Conservation (phyloP, 1,140 invertebrate genomes). For the Brachionus koreanus region DNA sequence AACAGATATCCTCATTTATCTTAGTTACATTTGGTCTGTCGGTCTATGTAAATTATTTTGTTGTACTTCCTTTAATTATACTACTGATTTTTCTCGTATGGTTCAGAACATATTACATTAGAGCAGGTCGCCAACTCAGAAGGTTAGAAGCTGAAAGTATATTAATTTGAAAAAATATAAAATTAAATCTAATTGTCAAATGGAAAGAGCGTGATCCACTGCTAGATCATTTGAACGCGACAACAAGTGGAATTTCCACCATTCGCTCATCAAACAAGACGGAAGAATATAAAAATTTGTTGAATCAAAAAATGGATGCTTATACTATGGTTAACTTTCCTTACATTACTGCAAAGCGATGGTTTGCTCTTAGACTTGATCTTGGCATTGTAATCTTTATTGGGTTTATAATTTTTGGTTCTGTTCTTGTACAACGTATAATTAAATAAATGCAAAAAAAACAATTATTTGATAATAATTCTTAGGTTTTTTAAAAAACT, state of each 20-base stretch:
- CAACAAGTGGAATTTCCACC: background rate
- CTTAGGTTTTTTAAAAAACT: background rate
- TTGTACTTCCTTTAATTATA: background rate
- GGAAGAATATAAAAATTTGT: background rate
- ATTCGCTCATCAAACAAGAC: background rate
- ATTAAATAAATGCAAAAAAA: background rate
- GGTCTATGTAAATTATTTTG: background rate
- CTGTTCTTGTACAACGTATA: background rate
- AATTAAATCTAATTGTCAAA: background rate
- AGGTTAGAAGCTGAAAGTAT: background rate
- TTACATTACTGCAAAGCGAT: background rate
- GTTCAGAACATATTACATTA: background rate
- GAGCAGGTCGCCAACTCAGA: background rate
- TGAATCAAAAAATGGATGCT: background rate
- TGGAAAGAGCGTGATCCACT: background rate
- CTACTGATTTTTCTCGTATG: background rate
- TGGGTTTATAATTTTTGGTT: background rate
- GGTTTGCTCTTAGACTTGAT: constrained; percentile 14
- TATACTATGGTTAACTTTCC: background rate
- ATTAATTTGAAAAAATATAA: background rate
- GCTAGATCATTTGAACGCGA: background rate
- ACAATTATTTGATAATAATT: too few species aligned
- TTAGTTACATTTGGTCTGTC: background rate
- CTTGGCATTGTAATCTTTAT: background rate
- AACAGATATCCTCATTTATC: background rate